Percentiles rank a stretch among this genome's conserved stretches.
phyloP scores from a whole-genome alignment of 1,140 invertebrate genomes.

The Batillaria attramentaria region DNA sequence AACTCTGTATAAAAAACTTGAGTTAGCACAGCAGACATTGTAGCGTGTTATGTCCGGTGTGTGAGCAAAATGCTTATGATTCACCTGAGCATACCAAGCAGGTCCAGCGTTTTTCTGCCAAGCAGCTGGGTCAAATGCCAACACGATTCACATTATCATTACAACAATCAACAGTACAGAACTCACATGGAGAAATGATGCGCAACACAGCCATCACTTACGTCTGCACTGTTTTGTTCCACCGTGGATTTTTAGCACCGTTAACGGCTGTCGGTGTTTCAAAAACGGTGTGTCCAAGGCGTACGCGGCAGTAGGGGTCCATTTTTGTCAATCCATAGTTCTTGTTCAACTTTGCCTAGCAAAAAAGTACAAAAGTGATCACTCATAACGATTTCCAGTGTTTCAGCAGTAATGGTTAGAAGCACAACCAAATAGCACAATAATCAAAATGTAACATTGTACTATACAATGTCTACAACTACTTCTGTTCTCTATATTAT shows the following conservation, averaged over 20 bases:
- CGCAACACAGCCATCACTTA: conserved; percentile 69
- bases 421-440: background rate
- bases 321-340: conserved; percentile 97
- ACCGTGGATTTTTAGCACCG: conserved; percentile 95
- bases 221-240: conserved; percentile 95
- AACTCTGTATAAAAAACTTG: too few relatives aligned
- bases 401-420: background rate
- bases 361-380: conserved; percentile 40
- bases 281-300: conserved; percentile 93
- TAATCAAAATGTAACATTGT: background rate
- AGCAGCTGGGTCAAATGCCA: too few relatives aligned
- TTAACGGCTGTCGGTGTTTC: conserved; percentile 95
- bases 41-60: too few relatives aligned
- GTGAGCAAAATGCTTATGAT: too few relatives aligned
- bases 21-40: too few relatives aligned
- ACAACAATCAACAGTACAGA: background rate
- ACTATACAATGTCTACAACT: background rate
- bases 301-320: conserved; percentile 95
- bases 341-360: conserved; percentile 89
- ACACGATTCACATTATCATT: too few relatives aligned
- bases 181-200: background rate
- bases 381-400: background rate
- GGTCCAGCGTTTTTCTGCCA: too few relatives aligned
- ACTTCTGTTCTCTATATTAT: background rate
- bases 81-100: too few relatives aligned